Conservation (phyloP, 64 coral and sea anemone genomes). For the Hydrozoanthus tunicans region DNA sequence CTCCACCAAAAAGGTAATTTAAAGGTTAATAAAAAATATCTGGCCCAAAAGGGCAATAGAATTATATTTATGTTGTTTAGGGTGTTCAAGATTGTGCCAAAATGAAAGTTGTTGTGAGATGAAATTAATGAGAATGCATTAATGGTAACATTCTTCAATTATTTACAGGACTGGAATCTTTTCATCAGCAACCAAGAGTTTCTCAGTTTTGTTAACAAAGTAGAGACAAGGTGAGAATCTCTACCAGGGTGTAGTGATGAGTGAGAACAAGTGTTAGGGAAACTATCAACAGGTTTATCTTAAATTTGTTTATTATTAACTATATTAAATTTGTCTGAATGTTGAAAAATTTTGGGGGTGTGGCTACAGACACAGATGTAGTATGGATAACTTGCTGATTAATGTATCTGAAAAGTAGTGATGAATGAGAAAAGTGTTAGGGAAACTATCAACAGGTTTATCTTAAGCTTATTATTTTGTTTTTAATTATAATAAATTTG, state of each 20-base stretch:
- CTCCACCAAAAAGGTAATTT: too few relatives aligned
- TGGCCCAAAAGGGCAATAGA: too few relatives aligned
- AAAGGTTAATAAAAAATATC: too few relatives aligned
- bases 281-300: too few relatives aligned
- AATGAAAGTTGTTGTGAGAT: neutral
- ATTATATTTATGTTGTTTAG: too few relatives aligned
- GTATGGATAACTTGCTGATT: neutral
- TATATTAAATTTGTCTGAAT: neutral
- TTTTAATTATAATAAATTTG: neutral
- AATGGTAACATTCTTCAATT: neutral
- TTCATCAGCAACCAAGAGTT: slow-evolving; percentile 85
- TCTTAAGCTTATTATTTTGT: too few relatives aligned
- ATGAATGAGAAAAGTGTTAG: neutral
- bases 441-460: too few relatives aligned
- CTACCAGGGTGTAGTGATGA: neutral
- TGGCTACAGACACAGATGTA: too few relatives aligned
- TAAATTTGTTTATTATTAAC: too few relatives aligned
- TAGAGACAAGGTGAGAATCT: slow-evolving; percentile 74
- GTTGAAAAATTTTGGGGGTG: neutral
- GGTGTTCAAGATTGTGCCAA: neutral
- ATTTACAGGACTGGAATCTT: slow-evolving; percentile 86
- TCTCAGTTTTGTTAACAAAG: slow-evolving; percentile 82
- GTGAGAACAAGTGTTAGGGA: neutral
- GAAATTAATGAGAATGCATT: neutral
- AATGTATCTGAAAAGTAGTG: neutral